Evolutionary conservation across 2,113 vertebrate species (phyloP).

Genomic region (Corvus moneduloides): DNA sequence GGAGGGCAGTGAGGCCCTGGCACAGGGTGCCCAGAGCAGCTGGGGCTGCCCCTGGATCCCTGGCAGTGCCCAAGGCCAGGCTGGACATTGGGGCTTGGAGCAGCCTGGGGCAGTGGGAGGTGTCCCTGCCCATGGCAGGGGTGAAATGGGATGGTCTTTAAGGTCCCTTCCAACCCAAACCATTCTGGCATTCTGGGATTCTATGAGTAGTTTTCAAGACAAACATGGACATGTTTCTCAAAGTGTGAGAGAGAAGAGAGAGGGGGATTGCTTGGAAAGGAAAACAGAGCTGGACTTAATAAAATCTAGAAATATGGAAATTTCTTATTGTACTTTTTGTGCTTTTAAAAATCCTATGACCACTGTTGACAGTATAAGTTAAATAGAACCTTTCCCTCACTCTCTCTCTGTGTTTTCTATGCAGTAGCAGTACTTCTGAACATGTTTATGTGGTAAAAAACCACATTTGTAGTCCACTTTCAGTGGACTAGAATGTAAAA

Average conservation of each 20-base stretch:
- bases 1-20: background rate
- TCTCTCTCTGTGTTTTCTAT: background rate
- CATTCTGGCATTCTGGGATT: background rate
- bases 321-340: background rate
- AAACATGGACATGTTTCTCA: background rate
- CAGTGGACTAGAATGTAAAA: background rate
- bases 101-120: background rate
- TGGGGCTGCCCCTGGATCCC: background rate
- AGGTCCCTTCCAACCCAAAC: background rate
- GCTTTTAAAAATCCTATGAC: background rate
- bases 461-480: background rate
- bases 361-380: background rate
- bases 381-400: background rate
- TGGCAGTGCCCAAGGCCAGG: background rate
- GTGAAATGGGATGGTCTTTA: fast-evolving
- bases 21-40: background rate
- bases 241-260: background rate
- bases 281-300: background rate
- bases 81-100: fast-evolving
- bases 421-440: background rate
- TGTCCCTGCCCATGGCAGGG: background rate
- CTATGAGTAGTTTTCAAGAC: background rate
- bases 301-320: background rate
- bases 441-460: background rate
- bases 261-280: background rate